Evolutionary conservation across 2,888 invertebrate species (phyloP), one percentile per base, ranked within the genome.

Genomic region (Plemyria rubiginata): DNA sequence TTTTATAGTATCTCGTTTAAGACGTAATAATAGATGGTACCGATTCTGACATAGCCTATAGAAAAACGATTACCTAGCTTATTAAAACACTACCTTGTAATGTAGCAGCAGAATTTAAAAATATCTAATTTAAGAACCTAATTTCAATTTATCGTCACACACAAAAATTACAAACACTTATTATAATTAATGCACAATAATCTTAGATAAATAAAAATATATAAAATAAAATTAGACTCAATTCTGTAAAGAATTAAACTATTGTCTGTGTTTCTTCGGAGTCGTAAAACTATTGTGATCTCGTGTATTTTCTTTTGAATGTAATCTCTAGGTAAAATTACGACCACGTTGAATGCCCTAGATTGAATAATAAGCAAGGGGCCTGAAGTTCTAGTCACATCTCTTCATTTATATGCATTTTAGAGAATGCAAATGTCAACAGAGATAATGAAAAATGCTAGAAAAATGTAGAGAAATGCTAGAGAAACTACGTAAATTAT

Each of bases 171-270:
- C 22, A 13, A 46, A 16, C 9, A 11, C 9, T 16, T 4, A 9
- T 22, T 13, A 41, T 41, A 32, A 41, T 55, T 52, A 55, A 59
- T 58, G 59, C 57, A 64, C 60, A 63, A 56, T 59, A 62, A 32
- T 54, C 3, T 57, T 46, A n/a, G n/a, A n/a, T n/a, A n/a, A n/a
- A n/a, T n/a, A n/a, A n/a, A n/a, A n/a, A n/a, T n/a, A n/a, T n/a
- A n/a, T n/a, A n/a, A n/a, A n/a, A n/a, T n/a, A 38, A 60, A 58
- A 49, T 65, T 73, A 63, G 64, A 65, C 56, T 74, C 12, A 80
- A 87, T 87, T 89, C 84, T 87, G 88, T 88, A 82, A 70, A 78
- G 73, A 79, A 78, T 32, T 16, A 13, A 88, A 88, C 87, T 86
- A 89, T 87, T 76, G 74, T 66, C 77, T 69, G 80, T 79, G 45